Base-by-base conservation (phyloP, 2,113 vertebrate species). In the Oryzias curvinotus region DNA sequence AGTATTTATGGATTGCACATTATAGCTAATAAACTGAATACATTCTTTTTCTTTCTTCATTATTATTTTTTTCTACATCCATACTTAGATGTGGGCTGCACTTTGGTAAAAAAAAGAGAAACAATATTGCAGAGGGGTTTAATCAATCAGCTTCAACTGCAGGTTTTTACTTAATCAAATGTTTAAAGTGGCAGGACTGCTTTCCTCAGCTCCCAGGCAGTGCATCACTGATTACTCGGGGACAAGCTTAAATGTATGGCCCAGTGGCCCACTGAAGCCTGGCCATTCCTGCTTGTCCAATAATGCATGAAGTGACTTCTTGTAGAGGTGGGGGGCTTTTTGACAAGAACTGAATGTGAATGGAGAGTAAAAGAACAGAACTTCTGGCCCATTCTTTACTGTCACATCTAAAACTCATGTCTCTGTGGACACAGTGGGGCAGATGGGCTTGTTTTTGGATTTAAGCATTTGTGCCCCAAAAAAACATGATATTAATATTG, bases 101-200 rank as follows among this genome's bases (percentile, higher is more conserved):
- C 25, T 16, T 59, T 14, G 6, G 12, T 19, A 53, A 49, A 41
- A 52, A 53, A 72, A 48, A 4, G 42, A 1, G 17, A 64, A 57
- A 62, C 17, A 68, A 66, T 71, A 53, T 69, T 58, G 52, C 16
- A 10, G 56, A 67, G 55, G 57, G 18, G 3, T 83, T 83, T 82
- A 86, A 86, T 88, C 80, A 85, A 78, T 88, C 84, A 83, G 67
- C 78, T 80, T 85, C 76, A 79, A 65, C 51, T 80, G 58, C 78
- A 74, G 71, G 63, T 83, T 87, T 36, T 48, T 85, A 81, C 69
- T 86, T 83, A 80, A 78, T 83, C 76, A 82, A 81, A 75, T 83
- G 71, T 78, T 86, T 77, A 76, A 88, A 78, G 80, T 82, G 65
- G 61, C 57, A 71, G 48, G 5, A 45, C 75, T 56, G 57, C 62